Conservation (phyloP, 2,797 vertebrate species). For the Erithacus rubecula region DNA sequence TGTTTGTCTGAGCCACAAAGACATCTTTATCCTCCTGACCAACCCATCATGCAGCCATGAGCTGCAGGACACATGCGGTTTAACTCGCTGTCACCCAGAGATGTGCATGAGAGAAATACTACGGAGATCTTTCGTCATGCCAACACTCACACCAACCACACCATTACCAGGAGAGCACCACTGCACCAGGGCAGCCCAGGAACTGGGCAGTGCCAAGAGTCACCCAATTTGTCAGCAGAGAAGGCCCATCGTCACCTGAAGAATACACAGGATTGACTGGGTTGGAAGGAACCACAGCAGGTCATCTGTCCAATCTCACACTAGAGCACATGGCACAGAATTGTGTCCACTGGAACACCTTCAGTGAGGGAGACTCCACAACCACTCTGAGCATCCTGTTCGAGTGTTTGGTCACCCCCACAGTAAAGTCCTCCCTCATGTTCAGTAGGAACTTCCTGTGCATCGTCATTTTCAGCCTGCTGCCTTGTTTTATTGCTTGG, state of each 20-base stretch:
- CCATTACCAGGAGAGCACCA: background rate
- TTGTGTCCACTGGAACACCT: background rate
- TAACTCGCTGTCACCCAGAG: background rate
- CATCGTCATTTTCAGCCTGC: background rate
- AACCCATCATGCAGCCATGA: accelerated
- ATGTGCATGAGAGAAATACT: background rate
- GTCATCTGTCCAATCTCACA: background rate
- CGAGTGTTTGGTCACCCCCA: background rate
- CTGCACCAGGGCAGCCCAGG: background rate
- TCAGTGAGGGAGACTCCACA: background rate
- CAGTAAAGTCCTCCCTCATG: background rate
- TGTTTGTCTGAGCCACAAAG: background rate
- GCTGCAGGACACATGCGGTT: background rate
- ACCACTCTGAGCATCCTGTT: background rate
- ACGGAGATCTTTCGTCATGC: accelerated
- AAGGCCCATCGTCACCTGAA: accelerated
- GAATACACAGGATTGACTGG: accelerated
- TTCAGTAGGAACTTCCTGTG: background rate
- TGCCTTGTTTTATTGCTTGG: background rate
- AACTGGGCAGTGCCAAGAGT: background rate
- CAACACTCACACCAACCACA: background rate
- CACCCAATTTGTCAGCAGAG: accelerated
- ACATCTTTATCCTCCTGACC: background rate
- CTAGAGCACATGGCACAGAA: background rate
- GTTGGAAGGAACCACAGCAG: background rate